Conservation (phyloP, 2,113 vertebrate genomes). For the Ammodytes dubius region DNA sequence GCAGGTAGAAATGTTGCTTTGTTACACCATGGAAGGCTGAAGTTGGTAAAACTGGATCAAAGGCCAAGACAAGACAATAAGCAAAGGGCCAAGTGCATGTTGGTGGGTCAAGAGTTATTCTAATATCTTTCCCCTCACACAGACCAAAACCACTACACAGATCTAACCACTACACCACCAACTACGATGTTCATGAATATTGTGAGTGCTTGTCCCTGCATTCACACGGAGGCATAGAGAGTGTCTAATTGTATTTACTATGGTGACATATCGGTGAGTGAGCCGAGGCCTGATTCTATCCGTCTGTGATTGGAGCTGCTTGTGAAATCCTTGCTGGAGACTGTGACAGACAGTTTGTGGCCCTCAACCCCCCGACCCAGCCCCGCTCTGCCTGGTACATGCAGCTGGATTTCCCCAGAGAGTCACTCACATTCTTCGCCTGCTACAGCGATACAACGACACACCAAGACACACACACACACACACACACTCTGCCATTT, state of each 20-base stretch:
- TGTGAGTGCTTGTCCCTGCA: not conserved
- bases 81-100: too few relatives aligned
- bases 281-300: constrained; percentile 20
- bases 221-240: not conserved
- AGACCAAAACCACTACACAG: too few relatives aligned
- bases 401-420: constrained; percentile 78
- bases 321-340: constrained; percentile 45
- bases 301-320: constrained; percentile 22
- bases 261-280: not conserved
- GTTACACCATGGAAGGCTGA: too few relatives aligned
- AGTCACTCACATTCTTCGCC: constrained; percentile 58
- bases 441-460: constrained; percentile 26
- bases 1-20: too few relatives aligned
- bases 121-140: too few relatives aligned
- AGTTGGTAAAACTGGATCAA: too few relatives aligned
- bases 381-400: constrained; percentile 39
- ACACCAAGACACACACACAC: too few relatives aligned
- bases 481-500: constrained; percentile 63
- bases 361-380: constrained; percentile 32
- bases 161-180: too few relatives aligned
- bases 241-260: constrained; percentile 3
- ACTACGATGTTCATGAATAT: too few relatives aligned
- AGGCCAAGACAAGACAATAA: too few relatives aligned
- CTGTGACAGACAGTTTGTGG: constrained; percentile 36
- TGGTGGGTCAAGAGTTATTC: too few relatives aligned